Evolutionary conservation across 2,888 invertebrate species (phyloP).

Genomic region (Melanargia galathea): DNA sequence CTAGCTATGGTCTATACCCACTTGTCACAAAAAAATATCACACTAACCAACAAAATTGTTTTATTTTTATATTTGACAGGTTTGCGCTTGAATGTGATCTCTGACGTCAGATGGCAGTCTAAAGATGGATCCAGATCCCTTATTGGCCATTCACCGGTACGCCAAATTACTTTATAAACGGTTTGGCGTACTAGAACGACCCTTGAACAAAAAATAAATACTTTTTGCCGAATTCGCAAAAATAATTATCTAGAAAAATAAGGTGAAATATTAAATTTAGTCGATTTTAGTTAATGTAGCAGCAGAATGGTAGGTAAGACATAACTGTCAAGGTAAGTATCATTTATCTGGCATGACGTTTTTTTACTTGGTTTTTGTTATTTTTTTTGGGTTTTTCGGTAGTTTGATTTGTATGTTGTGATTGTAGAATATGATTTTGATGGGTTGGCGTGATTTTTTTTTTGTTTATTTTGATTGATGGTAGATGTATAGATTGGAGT

Average conservation of each 20-base stretch:
- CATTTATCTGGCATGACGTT: background rate
- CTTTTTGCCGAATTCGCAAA: background rate
- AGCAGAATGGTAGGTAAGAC: background rate
- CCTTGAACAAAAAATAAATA: background rate
- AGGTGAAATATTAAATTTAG: background rate
- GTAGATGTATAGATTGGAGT: background rate
- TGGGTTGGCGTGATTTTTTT: slow-evolving; percentile 15
- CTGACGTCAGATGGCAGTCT: background rate
- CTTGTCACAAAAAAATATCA: background rate
- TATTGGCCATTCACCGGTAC: background rate
- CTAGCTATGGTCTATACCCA: slow-evolving; percentile 1
- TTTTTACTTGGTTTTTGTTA: background rate
- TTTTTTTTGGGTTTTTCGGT: background rate
- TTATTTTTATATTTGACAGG: background rate
- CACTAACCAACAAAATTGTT: background rate
- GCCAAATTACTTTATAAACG: background rate
- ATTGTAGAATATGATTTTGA: slow-evolving; percentile 1
- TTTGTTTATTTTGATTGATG: background rate
- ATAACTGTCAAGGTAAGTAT: background rate
- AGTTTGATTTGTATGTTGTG: background rate
- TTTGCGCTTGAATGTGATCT: background rate
- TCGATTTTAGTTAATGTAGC: background rate
- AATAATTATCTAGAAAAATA: no score
- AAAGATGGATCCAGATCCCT: background rate
- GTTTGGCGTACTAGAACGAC: no score